phyloP scores from a whole-genome alignment of 2,113 vertebrate genomes.

The Nasalis larvatus region DNA sequence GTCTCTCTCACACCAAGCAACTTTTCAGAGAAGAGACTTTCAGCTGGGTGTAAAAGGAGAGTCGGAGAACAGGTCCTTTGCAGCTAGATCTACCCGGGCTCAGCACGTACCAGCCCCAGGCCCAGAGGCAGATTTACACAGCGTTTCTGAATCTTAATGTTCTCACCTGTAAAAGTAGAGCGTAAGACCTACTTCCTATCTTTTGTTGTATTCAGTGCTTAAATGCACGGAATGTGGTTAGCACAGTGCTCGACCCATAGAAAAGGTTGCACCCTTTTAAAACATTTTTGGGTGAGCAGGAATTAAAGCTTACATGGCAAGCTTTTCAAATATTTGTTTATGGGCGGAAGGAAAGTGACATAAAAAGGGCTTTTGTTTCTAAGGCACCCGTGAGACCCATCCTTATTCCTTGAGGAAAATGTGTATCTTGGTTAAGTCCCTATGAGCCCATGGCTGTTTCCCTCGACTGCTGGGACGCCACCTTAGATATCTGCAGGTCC shows the following conservation, averaged over 20 bases:
- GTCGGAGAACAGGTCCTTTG: neutral
- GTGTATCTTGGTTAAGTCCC: neutral
- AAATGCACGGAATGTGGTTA: rapidly evolving
- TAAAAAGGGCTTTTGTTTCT: neutral
- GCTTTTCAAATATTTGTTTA: neutral
- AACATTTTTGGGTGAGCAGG: neutral
- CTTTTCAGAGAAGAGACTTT: neutral
- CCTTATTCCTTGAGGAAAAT: neutral
- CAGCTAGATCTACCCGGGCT: neutral
- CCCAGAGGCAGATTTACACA: no score
- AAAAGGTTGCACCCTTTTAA: neutral
- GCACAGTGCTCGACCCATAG: rapidly evolving
- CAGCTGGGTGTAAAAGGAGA: neutral
- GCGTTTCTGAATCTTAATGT: neutral
- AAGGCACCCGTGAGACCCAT: rapidly evolving
- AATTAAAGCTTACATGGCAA: neutral
- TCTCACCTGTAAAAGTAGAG: neutral
- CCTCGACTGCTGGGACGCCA: rapidly evolving
- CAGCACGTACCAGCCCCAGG: neutral
- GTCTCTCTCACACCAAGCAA: neutral
- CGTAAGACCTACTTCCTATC: rapidly evolving
- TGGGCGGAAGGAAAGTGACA: neutral
- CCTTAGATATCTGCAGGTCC: neutral
- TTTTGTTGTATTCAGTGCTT: neutral
- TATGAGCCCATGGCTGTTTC: neutral